Evolutionary conservation across 2,888 invertebrate genomes (phyloP).

Genomic region (Temnothorax unifasciatus): DNA sequence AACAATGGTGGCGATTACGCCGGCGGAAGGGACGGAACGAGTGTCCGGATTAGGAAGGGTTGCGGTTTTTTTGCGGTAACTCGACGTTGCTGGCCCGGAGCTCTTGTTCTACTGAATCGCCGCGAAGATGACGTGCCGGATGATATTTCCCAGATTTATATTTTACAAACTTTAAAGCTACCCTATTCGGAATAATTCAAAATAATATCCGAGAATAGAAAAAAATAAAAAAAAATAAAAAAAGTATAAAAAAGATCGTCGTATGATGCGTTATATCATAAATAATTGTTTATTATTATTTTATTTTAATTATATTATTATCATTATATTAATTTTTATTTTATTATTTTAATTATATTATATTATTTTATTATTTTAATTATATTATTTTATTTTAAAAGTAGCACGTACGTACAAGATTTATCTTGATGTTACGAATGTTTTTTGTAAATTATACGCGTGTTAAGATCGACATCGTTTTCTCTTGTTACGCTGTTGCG

Average conservation of each 20-base stretch:
- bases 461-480: neutral
- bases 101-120: constrained; percentile 31
- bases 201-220: neutral
- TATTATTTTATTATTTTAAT: neutral
- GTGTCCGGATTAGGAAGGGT: constrained; percentile 62
- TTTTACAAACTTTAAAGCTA: neutral
- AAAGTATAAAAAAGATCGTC: neutral
- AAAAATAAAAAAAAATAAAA: neutral
- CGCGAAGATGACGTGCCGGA: constrained; percentile 31
- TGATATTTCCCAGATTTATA: constrained; percentile 23
- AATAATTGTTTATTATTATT: neutral
- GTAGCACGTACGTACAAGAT: neutral
- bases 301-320: neutral
- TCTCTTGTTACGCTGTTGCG: neutral
- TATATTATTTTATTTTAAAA: neutral
- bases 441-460: neutral
- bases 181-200: neutral
- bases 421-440: neutral
- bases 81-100: constrained; percentile 15
- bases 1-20: constrained; percentile 75
- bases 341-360: too few relatives aligned
- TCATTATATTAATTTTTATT: too few relatives aligned
- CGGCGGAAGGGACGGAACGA: constrained; percentile 59
- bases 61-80: constrained; percentile 63
- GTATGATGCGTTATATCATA: neutral